These are phyloP conservation scores for Paramormyrops hopkinsi DNA, from an alignment of 2,797 vertebrate genomes.

Conservation along the genomic window DNA sequence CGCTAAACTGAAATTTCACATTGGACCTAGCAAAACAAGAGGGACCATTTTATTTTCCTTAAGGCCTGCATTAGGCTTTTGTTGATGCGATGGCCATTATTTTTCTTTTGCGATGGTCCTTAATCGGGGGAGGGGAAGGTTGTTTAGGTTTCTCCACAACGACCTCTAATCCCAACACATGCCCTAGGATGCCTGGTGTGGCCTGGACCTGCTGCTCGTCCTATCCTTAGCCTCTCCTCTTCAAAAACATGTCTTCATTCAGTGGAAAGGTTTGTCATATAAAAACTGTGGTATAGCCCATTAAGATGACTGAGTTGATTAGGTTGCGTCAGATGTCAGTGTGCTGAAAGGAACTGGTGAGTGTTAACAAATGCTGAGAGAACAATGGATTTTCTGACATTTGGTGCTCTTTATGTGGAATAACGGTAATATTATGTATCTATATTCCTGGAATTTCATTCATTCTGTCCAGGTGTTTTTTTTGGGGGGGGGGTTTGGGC, in stretches of 20 bases:
- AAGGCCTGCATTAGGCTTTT: slow-evolving; percentile 30
- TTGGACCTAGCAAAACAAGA: slow-evolving; percentile 39
- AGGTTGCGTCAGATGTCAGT: slow-evolving; percentile 39
- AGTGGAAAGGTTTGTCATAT: neutral
- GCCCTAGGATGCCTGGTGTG: neutral
- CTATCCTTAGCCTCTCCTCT: slow-evolving; percentile 28
- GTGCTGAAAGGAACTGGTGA: slow-evolving; percentile 36
- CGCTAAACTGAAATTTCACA: slow-evolving; percentile 48
- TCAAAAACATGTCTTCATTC: slow-evolving; percentile 40
- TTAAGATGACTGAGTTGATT: slow-evolving; percentile 36
- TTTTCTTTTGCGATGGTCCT: slow-evolving; percentile 18
- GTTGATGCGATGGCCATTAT: slow-evolving; percentile 33
- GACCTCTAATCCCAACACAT: slow-evolving; percentile 13
- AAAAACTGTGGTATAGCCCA: neutral
- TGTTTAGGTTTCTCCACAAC: slow-evolving; percentile 14
- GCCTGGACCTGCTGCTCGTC: neutral
- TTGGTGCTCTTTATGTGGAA: neutral
- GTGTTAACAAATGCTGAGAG: slow-evolving; percentile 45
- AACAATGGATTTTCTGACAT: neutral
- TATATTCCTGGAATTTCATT: neutral
- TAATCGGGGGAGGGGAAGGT: slow-evolving; percentile 28
- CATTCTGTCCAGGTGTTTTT: neutral
- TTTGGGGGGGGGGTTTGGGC: neutral
- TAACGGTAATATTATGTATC: neutral
- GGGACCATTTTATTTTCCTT: slow-evolving; percentile 33